These are phyloP conservation scores for Tachyglossus aculeatus DNA, from an alignment of 2,797 vertebrate species.

Conservation along the genomic window DNA sequence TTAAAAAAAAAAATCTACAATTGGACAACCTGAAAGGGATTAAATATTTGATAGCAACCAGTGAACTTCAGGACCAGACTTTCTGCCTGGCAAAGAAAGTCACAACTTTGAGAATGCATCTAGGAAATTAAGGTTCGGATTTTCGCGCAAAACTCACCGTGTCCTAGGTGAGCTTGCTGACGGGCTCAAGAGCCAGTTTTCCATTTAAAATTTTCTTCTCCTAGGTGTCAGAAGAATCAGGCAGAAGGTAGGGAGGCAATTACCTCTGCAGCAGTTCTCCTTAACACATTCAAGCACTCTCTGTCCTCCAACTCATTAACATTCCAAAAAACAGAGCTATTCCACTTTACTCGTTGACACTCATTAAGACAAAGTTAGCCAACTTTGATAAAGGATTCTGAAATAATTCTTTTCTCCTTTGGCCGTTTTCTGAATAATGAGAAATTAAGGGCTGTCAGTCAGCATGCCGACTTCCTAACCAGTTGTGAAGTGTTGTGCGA, in stretches of 20 bases:
- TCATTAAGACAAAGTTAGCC: conserved; percentile 45
- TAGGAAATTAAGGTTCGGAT: conserved; percentile 9
- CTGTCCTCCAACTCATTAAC: conserved; percentile 33
- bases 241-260: conserved; percentile 7
- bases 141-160: not conserved
- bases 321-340: conserved; percentile 27
- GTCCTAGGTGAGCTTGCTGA: conserved; percentile 4
- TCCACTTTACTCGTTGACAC: conserved; percentile 31
- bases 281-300: conserved; percentile 19
- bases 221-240: conserved; percentile 21
- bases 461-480: conserved; percentile 50
- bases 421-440: conserved; percentile 61
- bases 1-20: too few relatives aligned
- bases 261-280: conserved; percentile 23
- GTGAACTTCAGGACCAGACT: not conserved
- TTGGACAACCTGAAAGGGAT: too few relatives aligned
- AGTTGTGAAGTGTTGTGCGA: conserved; percentile 63
- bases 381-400: conserved; percentile 48
- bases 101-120: not conserved
- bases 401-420: conserved; percentile 48
- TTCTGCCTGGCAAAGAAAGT: not conserved
- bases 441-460: conserved; percentile 57
- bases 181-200: conserved; percentile 6
- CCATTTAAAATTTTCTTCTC: conserved; percentile 31
- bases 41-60: too few relatives aligned